Evolutionary conservation across 1,140 invertebrate species (phyloP).

Genomic region (Dinothrombium tinctorium): DNA sequence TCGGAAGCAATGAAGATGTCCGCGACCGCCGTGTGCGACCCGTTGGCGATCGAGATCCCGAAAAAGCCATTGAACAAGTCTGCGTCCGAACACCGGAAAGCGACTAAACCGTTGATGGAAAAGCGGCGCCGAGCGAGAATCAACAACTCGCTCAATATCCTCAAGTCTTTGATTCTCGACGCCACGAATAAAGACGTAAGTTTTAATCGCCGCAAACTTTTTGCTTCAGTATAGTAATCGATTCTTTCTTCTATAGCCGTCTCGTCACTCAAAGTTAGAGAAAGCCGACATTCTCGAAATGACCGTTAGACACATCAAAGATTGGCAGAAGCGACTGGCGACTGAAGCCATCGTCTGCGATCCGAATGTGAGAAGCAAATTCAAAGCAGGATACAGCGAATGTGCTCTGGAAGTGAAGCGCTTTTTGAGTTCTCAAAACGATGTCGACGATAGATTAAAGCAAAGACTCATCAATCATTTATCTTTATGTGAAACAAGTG

Average conservation of each 20-base stretch:
- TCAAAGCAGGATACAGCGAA: slow-evolving; percentile 62
- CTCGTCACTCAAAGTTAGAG: slow-evolving; percentile 46
- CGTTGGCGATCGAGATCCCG: background rate
- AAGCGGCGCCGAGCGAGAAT: slow-evolving; percentile 73
- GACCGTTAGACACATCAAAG: slow-evolving; percentile 41
- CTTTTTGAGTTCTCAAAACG: slow-evolving; percentile 21
- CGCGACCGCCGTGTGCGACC: background rate
- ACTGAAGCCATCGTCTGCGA: slow-evolving; percentile 30
- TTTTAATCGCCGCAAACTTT: slow-evolving; percentile 1
- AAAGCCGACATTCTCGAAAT: slow-evolving; percentile 90
- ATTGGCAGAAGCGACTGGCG: slow-evolving; percentile 17
- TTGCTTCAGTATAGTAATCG: background rate
- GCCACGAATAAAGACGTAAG: slow-evolving; percentile 24
- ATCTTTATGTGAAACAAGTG: too few relatives aligned
- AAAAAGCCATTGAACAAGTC: slow-evolving; percentile 4
- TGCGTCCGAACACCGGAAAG: slow-evolving; percentile 4
- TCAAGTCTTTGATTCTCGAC: slow-evolving; percentile 61
- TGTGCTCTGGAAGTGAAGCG: slow-evolving; percentile 55
- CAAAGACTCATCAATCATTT: slow-evolving; percentile 32
- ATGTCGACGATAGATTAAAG: slow-evolving; percentile 31
- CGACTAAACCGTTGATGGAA: slow-evolving; percentile 57
- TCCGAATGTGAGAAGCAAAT: too few relatives aligned
- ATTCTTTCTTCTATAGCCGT: slow-evolving; percentile 2
- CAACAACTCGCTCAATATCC: slow-evolving; percentile 72
- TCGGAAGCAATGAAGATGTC: slow-evolving; percentile 1